A percentile compares a stretch with the other conserved stretches of the same genome.
These are phyloP conservation scores for Sesia bembeciformis DNA, from an alignment of 2,888 invertebrate species.

Conservation along the genomic window DNA sequence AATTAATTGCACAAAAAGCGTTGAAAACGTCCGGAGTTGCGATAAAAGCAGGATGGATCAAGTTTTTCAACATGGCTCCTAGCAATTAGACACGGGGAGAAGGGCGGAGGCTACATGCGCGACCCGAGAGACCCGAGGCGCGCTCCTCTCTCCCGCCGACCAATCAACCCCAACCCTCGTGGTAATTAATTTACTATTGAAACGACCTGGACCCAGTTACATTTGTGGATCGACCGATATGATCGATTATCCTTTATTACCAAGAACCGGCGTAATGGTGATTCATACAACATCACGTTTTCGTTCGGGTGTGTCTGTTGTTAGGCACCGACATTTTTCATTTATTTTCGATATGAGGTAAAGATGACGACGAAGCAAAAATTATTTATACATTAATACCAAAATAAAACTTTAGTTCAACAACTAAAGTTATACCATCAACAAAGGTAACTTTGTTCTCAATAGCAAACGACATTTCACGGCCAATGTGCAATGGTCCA, in stretches of 20 bases:
- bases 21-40: slow-evolving; percentile 18
- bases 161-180: slow-evolving; percentile 41
- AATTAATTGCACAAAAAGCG: slow-evolving; percentile 16
- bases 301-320: no score
- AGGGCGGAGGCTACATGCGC: slow-evolving; percentile 31
- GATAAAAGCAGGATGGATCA: slow-evolving; percentile 30
- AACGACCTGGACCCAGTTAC: slow-evolving; percentile 9
- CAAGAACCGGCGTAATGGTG: no score
- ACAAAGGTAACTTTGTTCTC: no score
- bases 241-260: background rate
- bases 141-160: slow-evolving; percentile 27
- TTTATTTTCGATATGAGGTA: no score
- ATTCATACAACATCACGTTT: no score
- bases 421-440: no score
- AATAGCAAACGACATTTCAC: no score
- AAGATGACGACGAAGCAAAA: no score
- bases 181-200: slow-evolving; percentile 47
- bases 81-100: slow-evolving; percentile 35
- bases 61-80: slow-evolving; percentile 36
- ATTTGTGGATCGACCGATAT: background rate
- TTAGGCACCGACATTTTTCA: no score
- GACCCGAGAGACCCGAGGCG: slow-evolving; percentile 20
- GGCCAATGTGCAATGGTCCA: no score
- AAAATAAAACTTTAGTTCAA: no score
- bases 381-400: no score